Percentiles rank a stretch among this genome's conserved stretches.
Evolutionary conservation across 2,888 invertebrate genomes (phyloP).

Genomic region (Caenorhabditis wallacei): DNA sequence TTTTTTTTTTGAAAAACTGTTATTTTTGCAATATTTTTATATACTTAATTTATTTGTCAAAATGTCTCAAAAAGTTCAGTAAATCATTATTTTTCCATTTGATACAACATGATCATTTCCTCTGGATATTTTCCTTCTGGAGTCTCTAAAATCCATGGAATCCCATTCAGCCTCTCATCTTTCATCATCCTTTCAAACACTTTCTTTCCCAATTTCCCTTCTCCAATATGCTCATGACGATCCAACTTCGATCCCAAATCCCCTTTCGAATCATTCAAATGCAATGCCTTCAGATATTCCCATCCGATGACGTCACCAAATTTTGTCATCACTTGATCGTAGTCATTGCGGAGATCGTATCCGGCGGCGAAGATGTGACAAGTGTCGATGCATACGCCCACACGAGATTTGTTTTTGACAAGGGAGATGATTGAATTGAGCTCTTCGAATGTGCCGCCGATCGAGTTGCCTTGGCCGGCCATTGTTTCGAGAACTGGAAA

Average conservation of each 20-base stretch:
- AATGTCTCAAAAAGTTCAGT: neutral
- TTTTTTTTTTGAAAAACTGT: conserved; percentile 8
- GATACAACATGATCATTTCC: conserved; percentile 75
- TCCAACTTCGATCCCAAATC: conserved; percentile 84
- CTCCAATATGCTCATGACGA: conserved; percentile 85
- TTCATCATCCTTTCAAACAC: conserved; percentile 84
- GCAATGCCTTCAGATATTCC: conserved; percentile 84
- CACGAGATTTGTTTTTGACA: conserved; percentile 83
- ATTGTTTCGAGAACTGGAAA: conserved; percentile 84
- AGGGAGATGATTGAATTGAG: conserved; percentile 83
- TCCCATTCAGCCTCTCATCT: conserved; percentile 83
- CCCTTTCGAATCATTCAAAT: conserved; percentile 85
- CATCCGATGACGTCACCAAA: conserved; percentile 84
- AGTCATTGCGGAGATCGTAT: conserved; percentile 84
- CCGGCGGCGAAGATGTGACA: conserved; percentile 83
- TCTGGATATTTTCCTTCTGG: conserved; percentile 80
- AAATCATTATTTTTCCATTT: conserved; percentile 58
- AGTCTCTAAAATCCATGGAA: conserved; percentile 85
- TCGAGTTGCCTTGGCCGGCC: conserved; percentile 84
- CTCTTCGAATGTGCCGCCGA: conserved; percentile 84
- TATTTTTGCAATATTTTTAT: conserved; percentile 1
- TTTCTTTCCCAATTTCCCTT: conserved; percentile 84
- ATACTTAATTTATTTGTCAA: no score
- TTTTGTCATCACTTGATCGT: conserved; percentile 83
- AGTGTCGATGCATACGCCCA: conserved; percentile 85